These are phyloP conservation scores for Drosophila triauraria DNA, from an alignment of 1,140 invertebrate species.

Conservation along the genomic window DNA sequence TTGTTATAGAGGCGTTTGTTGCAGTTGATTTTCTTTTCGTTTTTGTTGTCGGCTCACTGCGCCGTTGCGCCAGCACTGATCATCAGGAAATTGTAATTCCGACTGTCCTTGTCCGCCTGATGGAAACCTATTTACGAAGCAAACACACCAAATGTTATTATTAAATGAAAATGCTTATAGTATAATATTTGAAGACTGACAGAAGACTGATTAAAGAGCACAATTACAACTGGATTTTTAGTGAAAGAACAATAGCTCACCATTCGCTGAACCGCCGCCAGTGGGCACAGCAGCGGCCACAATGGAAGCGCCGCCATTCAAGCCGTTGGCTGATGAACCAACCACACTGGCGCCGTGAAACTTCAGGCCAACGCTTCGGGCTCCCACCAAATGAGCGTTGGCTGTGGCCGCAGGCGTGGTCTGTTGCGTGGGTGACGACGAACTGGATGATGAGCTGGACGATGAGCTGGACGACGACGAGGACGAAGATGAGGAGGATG, in stretches of 20 bases:
- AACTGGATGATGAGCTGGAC: constrained; percentile 62
- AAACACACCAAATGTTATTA: not conserved
- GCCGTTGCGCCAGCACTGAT: constrained; percentile 67
- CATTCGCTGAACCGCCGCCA: constrained; percentile 55
- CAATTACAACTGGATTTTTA: no score
- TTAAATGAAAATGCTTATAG: not conserved
- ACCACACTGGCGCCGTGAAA: constrained; percentile 44
- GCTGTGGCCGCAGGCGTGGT: constrained; percentile 25
- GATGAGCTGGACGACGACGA: constrained; percentile 59
- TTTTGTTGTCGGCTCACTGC: constrained; percentile 42
- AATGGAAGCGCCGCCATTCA: constrained; percentile 62
- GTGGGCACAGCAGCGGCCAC: constrained; percentile 55
- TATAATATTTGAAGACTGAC: no score
- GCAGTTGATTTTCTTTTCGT: constrained; percentile 17
- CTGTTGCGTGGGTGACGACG: constrained; percentile 50
- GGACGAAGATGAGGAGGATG: constrained; percentile 55
- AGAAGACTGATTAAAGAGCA: no score
- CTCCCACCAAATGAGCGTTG: constrained; percentile 52
- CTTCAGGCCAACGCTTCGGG: constrained; percentile 66
- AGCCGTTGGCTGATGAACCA: constrained; percentile 9
- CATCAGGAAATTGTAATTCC: constrained; percentile 69
- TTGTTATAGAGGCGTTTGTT: constrained; percentile 46
- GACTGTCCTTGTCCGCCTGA: constrained; percentile 68
- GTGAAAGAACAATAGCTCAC: constrained; percentile 31
- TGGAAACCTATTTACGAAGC: constrained; percentile 45